phyloP scores from a whole-genome alignment of 2,888 invertebrate species.

The Scaptomyza caliginosa region DNA sequence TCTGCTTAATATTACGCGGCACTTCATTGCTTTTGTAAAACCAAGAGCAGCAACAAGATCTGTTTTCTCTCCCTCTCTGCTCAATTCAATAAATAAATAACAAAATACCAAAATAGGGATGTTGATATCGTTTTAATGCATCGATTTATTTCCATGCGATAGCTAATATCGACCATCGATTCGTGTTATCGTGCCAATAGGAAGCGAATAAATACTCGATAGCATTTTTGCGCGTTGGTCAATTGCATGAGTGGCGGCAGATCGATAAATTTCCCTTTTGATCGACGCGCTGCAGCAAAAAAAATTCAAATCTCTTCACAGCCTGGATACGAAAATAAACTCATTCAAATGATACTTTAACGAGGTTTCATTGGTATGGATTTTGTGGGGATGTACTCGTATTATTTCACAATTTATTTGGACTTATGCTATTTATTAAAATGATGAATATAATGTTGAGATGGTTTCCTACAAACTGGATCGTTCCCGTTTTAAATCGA shows the following conservation, averaged over 20 bases:
- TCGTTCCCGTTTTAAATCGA: conserved; percentile 18
- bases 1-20: conserved; percentile 18
- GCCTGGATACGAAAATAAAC: conserved; percentile 8
- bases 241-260: conserved; percentile 2
- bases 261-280: neutral
- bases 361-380: conserved; percentile 44
- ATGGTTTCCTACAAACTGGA: conserved; percentile 40
- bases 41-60: conserved; percentile 12
- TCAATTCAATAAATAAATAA: conserved; percentile 51
- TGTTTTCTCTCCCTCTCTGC: neutral
- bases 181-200: conserved; percentile 4
- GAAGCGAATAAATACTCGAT: conserved; percentile 16
- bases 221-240: neutral
- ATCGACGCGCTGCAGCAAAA: neutral
- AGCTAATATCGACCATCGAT: conserved; percentile 5
- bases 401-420: conserved; percentile 75
- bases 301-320: conserved; percentile 13
- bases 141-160: conserved; percentile 19
- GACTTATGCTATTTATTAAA: conserved; percentile 67
- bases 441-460: conserved; percentile 73
- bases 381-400: conserved; percentile 53
- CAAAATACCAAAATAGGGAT: conserved; percentile 51
- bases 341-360: conserved; percentile 22
- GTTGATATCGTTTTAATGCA: conserved; percentile 38
- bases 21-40: conserved; percentile 25